Conservation (phyloP, 1,140 invertebrate genomes). For the Drosophila punjabiensis region DNA sequence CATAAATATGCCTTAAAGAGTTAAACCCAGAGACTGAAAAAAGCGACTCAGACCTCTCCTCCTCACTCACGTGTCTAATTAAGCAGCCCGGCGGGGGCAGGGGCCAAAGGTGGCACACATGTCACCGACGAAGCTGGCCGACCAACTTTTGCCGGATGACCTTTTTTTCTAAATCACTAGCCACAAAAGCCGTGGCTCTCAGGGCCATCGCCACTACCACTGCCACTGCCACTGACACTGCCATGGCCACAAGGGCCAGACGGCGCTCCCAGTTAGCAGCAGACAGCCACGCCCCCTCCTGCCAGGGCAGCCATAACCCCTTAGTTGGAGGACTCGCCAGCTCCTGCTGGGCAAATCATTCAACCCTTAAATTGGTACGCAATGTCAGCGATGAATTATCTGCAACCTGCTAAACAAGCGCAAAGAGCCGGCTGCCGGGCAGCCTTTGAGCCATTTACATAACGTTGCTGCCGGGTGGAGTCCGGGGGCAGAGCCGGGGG, state of each 20-base stretch:
- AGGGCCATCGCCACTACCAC: conserved; percentile 45
- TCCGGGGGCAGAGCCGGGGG: background rate
- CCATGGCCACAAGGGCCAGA: conserved; percentile 65
- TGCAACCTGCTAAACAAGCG: conserved; percentile 81
- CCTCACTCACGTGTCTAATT: conserved; percentile 79
- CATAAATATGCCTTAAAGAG: conserved; percentile 79
- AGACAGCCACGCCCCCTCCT: conserved; percentile 24
- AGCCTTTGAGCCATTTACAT: conserved; percentile 76
- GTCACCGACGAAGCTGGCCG: conserved; percentile 58
- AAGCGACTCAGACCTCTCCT: conserved; percentile 4
- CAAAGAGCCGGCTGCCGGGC: conserved; percentile 40
- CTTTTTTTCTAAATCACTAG: conserved; percentile 81
- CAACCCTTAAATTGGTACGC: conserved; percentile 84
- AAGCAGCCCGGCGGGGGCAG: conserved; percentile 42
- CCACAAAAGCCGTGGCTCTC: conserved; percentile 59
- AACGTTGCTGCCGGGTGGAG: conserved; percentile 31
- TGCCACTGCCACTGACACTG: conserved; percentile 57
- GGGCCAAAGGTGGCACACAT: conserved; percentile 50
- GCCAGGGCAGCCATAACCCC: conserved; percentile 6
- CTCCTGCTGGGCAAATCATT: conserved; percentile 70
- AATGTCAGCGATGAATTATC: conserved; percentile 84
- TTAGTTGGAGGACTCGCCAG: conserved; percentile 20
- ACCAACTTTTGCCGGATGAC: conserved; percentile 70
- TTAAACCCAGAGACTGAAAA: conserved; percentile 48
- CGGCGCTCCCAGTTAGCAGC: conserved; percentile 65